Conservation (phyloP, 2,888 invertebrate species). For the Thalpophila matura region DNA sequence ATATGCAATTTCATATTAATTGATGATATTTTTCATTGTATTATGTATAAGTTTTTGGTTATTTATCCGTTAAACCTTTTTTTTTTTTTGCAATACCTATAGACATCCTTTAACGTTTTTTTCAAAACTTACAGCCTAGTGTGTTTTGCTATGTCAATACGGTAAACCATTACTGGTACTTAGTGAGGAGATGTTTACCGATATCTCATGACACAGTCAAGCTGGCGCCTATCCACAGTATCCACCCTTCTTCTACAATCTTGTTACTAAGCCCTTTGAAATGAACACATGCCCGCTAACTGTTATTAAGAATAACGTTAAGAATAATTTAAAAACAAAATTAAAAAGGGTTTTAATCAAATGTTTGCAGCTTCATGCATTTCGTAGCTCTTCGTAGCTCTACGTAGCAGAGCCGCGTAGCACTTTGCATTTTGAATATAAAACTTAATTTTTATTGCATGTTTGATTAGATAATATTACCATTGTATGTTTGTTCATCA, state of each 20-base stretch:
- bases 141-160: constrained; percentile 15
- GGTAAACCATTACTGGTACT: background rate
- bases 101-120: too few species aligned
- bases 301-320: too few species aligned
- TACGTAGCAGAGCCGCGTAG: background rate
- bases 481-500: background rate
- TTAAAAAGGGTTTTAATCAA: too few species aligned
- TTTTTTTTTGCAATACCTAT: too few species aligned
- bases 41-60: too few species aligned
- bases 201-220: constrained; percentile 23
- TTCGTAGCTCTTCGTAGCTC: background rate
- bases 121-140: background rate
- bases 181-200: constrained; percentile 30
- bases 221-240: constrained; percentile 39
- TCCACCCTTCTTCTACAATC: background rate
- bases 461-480: too few species aligned
- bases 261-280: background rate
- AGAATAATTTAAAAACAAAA: too few species aligned
- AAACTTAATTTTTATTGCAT: background rate
- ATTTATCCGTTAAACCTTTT: too few species aligned
- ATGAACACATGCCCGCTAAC: too few species aligned
- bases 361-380: background rate
- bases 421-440: too few species aligned
- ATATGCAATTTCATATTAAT: too few species aligned
- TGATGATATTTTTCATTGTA: too few species aligned